Conservation (phyloP, 2,888 invertebrate genomes). For the Drosophila infuscata region DNA sequence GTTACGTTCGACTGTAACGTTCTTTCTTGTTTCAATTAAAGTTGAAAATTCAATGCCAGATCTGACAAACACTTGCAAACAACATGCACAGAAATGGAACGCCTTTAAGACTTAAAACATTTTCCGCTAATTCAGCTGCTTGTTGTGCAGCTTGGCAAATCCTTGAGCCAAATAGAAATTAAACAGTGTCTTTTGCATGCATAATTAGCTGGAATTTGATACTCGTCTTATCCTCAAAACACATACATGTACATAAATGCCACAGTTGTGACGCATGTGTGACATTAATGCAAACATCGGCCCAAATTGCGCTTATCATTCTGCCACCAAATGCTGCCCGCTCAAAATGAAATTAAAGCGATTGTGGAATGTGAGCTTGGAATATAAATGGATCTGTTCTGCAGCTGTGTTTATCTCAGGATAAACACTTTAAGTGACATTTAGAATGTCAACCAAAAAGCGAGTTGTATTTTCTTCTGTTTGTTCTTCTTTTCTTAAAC, state of each 20-base stretch:
- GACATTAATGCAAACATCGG: constrained; percentile 58
- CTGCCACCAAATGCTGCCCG: constrained; percentile 1
- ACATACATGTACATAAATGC: background rate
- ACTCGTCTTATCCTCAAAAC: background rate
- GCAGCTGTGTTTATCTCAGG: constrained; percentile 19
- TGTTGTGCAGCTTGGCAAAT: constrained; percentile 36
- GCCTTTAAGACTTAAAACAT: background rate
- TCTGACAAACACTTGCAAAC: constrained; percentile 4
- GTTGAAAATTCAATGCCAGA: too few relatives aligned
- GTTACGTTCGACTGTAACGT: too few relatives aligned
- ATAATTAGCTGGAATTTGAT: constrained; percentile 63
- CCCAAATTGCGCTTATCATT: constrained; percentile 44
- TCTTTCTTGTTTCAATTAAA: too few relatives aligned
- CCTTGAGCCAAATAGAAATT: constrained; percentile 54
- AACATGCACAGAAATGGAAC: background rate
- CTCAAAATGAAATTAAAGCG: constrained; percentile 42
- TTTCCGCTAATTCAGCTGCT: background rate
- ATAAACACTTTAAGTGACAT: background rate
- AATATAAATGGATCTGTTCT: constrained; percentile 30
- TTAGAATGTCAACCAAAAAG: background rate
- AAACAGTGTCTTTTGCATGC: constrained; percentile 70
- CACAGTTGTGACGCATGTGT: constrained; percentile 67
- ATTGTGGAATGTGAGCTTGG: constrained; percentile 21
- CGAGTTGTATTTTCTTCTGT: background rate
- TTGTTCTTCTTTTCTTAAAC: background rate